phyloP scores from a whole-genome alignment of 2,888 invertebrate genomes.

The Iselma pallidipennis region DNA sequence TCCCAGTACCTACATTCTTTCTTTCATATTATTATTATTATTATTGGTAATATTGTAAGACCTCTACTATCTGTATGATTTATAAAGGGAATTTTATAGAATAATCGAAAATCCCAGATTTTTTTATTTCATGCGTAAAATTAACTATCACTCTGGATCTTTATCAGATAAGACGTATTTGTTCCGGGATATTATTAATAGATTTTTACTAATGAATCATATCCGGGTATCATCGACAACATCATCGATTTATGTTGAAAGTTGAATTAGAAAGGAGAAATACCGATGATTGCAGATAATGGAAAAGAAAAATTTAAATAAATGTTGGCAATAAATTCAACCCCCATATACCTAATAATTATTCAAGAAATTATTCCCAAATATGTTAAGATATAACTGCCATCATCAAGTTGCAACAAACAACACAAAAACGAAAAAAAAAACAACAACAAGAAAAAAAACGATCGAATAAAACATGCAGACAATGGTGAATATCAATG shows the following conservation, averaged over 20 bases:
- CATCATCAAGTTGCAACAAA: no score
- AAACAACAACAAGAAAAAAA: conserved; percentile 34
- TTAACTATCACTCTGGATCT: no score
- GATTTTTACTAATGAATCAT: not conserved
- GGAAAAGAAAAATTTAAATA: no score
- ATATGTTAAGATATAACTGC: no score
- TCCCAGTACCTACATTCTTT: not conserved
- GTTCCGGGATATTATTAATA: not conserved
- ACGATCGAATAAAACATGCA: conserved; percentile 35
- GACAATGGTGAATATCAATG: conserved; percentile 51
- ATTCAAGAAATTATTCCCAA: not conserved
- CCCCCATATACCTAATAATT: not conserved
- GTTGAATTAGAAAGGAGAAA: not conserved
- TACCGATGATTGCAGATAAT: not conserved
- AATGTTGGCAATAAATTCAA: not conserved
- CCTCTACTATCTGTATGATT: not conserved
- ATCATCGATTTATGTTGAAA: no score
- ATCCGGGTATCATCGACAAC: not conserved
- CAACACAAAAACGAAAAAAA: not conserved
- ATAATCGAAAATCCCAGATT: not conserved
- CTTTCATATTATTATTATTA: not conserved
- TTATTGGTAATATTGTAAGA: no score
- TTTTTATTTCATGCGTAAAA: no score
- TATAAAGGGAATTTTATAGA: not conserved
- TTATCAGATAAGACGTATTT: not conserved